These are phyloP conservation scores for Siderastrea siderea DNA, from an alignment of 92 coral and sea anemone genomes.

Conservation along the genomic window DNA sequence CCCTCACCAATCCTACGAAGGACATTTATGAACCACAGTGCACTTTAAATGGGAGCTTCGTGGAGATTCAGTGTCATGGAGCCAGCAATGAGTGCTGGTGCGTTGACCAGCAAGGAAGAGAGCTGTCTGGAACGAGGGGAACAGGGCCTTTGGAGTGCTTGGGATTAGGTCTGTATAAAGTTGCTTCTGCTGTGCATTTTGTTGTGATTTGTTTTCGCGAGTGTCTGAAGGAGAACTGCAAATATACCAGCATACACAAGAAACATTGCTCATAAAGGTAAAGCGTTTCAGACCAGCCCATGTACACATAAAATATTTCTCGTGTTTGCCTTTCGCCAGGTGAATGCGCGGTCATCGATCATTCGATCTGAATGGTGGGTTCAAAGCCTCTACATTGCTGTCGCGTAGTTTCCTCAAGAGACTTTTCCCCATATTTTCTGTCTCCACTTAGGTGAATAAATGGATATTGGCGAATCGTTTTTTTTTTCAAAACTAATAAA, in stretches of 20 bases:
- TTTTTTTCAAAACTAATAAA: no score
- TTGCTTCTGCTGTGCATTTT: not conserved
- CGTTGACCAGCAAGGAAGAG: conserved; percentile 74
- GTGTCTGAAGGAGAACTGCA: no score
- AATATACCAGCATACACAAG: no score
- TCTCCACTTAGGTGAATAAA: not conserved
- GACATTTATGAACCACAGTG: conserved; percentile 77
- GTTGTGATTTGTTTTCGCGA: not conserved
- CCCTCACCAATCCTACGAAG: conserved; percentile 38
- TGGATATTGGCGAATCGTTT: not conserved
- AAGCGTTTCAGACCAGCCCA: no score
- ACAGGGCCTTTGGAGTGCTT: conserved; percentile 68
- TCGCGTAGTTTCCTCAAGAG: not conserved
- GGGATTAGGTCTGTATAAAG: conserved; percentile 53
- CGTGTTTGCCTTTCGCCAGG: no score
- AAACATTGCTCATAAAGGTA: no score
- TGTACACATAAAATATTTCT: no score
- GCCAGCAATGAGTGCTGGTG: conserved; percentile 89
- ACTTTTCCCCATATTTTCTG: not conserved
- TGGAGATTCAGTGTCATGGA: conserved; percentile 82
- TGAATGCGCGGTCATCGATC: no score
- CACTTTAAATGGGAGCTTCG: conserved; percentile 70
- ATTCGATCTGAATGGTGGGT: no score
- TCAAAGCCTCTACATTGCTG: no score
- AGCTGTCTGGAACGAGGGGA: conserved; percentile 71